Evolutionary conservation across 1,140 invertebrate genomes (phyloP), one percentile per base, ranked within the genome.

Genomic region (Gryon sp.): DNA sequence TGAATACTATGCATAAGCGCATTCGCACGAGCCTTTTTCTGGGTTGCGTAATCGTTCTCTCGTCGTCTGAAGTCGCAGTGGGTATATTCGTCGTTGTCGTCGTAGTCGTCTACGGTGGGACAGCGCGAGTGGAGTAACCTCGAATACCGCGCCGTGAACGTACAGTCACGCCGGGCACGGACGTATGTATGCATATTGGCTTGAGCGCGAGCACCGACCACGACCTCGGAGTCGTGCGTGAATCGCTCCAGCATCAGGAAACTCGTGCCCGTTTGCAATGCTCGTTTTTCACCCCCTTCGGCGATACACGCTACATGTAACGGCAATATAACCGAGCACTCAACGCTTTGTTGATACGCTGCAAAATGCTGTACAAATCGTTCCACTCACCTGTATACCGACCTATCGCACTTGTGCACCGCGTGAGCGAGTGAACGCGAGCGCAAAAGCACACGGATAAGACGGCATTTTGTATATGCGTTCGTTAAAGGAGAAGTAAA

Each of bases 361-460:
- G 74, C 74, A 72, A 77, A 77, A 77, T 66, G 66, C 66, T 62
- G 60, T 77, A 77, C 74, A 66, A 77, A 77, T 77, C 66, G 74
- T 41, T 77, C 53, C 66, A 46, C 60, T 77, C 66, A 72, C 75
- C 75, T 77, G 73, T 60, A 60, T 50, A 53, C 50, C 75, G 62
- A 68, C 59, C 55, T 59, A 55, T 63, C 74, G 28, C 43, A 36
- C 45, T 73, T 22, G 59, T 30, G 30, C 30, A 3, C 40, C 40
- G 34, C 48, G 20, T 15, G 36, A 26, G n/a, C n/a, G n/a, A n/a
- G n/a, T n/a, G n/a, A n/a, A n/a, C n/a, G n/a, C n/a, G n/a, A n/a
- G n/a, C n/a, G n/a, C n/a, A n/a, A n/a, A n/a, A n/a, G n/a, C n/a
- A n/a, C n/a, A n/a, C n/a, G n/a, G n/a, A n/a, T n/a, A n/a, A n/a